Evolutionary conservation across 2,888 invertebrate genomes (phyloP), one percentile per base, ranked within the genome.

Genomic region (Melieria crassipennis): DNA sequence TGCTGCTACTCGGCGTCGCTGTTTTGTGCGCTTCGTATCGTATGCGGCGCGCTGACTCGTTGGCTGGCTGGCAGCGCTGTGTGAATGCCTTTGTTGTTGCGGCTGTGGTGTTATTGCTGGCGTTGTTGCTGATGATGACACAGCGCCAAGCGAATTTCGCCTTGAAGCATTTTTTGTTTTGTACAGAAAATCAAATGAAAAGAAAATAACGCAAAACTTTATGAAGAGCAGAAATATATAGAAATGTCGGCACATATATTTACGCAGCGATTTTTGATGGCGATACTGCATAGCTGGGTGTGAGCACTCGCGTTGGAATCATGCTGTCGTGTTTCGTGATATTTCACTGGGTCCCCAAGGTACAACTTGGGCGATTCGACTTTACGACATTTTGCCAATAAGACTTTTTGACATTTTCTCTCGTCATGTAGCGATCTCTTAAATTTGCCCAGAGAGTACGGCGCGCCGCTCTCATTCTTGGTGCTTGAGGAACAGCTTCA

Each of bases 111-210:
- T 61, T 69, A 57, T 47, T 66, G 63, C 69, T 63, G 48, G 57
- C 68, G 55, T 48, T 67, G 55, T 65, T 69, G 66, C n/a, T 65
- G 66, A 57, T 72, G 72, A 70, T 76, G 75, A 74, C 74, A 76
- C 77, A 74, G 77, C 75, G 68, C 74, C 72, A 72, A 75, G 78
- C 78, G 75, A 79, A 81, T 83, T 84, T 83, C 78, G 83, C 83
- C 84, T 83, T 83, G 83, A 83, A 83, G 83, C 79, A 82, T 83
- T 83, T 83, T 82, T 68, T 61, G 30, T 52, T 61, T 67, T 50
- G 16, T 30, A 43, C 50, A 58, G 45, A 43, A 11, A 52, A 61
- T 30, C 45, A 46, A 61, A 61, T 52, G n/a, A 61, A 61, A 61
- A 60, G 52, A 58, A 66, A 43, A 16, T 48, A 58, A n/a, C 10